Percentiles rank a stretch among this genome's conserved stretches.
phyloP scores from a whole-genome alignment of 2,113 vertebrate genomes.

The Pseudopipra pipra region DNA sequence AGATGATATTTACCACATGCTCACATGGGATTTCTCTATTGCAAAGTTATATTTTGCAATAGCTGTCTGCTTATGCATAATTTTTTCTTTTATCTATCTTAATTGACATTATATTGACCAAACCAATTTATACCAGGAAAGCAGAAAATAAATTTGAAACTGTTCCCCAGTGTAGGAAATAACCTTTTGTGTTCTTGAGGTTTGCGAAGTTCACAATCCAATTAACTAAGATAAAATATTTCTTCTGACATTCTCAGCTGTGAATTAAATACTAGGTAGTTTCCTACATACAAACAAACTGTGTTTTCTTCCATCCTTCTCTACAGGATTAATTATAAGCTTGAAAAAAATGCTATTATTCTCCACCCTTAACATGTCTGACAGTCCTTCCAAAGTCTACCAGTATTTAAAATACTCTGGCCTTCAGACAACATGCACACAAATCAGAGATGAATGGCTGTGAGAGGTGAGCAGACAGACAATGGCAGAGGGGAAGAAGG shows the following conservation, averaged over 20 bases:
- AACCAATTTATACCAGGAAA: not conserved
- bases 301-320: not conserved
- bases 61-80: not conserved
- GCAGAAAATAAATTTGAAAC: not conserved
- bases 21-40: not conserved
- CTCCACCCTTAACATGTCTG: not conserved
- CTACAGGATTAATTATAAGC: not conserved
- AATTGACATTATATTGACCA: not conserved
- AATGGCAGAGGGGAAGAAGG: not conserved
- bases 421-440: not conserved
- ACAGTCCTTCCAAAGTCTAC: not conserved
- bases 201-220: not conserved
- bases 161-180: not conserved
- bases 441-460: not conserved
- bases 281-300: not conserved
- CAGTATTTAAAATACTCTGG: not conserved
- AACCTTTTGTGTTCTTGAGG: not conserved
- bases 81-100: not conserved
- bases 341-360: not conserved
- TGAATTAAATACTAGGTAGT: not conserved
- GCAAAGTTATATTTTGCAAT: not conserved
- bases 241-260: not conserved
- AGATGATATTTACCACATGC: not conserved
- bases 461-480: not conserved
- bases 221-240: not conserved